Evolutionary conservation across 2,113 vertebrate species (phyloP).

Genomic region (Rhadina sibilatrix): DNA sequence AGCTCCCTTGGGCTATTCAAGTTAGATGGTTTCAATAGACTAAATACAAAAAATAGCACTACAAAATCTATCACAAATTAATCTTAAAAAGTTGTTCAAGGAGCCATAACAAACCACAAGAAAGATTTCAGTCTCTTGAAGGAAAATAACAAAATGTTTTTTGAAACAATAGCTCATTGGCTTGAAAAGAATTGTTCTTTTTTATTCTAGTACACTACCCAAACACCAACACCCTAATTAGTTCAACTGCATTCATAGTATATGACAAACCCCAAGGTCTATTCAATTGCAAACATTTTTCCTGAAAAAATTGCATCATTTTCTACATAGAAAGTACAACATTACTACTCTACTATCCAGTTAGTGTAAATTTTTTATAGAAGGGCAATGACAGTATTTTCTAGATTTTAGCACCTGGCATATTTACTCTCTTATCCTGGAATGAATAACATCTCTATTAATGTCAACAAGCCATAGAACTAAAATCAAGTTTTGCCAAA

Average conservation of each 20-base stretch:
- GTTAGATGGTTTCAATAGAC: slow-evolving; percentile 31
- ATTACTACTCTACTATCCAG: background rate
- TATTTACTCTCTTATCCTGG: background rate
- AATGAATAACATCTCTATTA: background rate
- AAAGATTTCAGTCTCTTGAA: slow-evolving; percentile 50
- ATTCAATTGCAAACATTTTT: background rate
- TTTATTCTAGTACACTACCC: background rate
- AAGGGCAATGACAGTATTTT: background rate
- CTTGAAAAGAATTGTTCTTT: slow-evolving; percentile 19
- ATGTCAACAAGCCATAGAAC: background rate
- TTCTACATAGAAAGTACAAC: background rate
- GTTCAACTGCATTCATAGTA: background rate
- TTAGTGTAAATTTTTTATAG: background rate
- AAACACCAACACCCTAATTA: background rate
- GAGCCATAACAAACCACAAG: slow-evolving; percentile 30
- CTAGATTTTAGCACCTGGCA: background rate
- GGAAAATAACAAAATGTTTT: slow-evolving; percentile 48
- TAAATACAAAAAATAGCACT: slow-evolving; percentile 8
- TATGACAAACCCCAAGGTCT: background rate
- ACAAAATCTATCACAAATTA: slow-evolving; percentile 28
- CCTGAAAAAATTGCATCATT: background rate
- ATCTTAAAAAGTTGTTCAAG: slow-evolving; percentile 40
- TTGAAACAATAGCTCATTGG: slow-evolving; percentile 4
- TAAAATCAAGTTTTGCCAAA: background rate
- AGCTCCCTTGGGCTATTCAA: slow-evolving; percentile 28